Percentiles rank a stretch among this genome's conserved stretches.
phyloP scores from a whole-genome alignment of 2,797 vertebrate species.

The Steatocranus sp. region DNA sequence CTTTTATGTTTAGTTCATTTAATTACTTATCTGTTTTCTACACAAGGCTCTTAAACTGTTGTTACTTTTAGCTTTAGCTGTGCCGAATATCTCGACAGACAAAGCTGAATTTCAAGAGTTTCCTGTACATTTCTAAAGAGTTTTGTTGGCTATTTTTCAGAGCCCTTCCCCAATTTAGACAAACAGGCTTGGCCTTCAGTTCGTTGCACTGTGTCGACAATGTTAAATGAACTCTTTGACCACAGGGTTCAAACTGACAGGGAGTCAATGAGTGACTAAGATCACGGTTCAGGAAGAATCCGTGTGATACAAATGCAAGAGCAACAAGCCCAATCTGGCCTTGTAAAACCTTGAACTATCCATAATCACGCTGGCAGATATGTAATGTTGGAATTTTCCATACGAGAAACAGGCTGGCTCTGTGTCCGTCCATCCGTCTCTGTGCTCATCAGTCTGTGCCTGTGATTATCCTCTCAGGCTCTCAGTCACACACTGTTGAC shows the following conservation, averaged over 20 bases:
- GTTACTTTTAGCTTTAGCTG: not conserved
- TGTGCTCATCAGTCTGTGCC: conserved; percentile 30
- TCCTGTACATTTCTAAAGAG: conserved; percentile 7
- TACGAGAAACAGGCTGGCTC: conserved; percentile 30
- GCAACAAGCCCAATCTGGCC: conserved; percentile 18
- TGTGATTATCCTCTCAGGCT: conserved; percentile 58
- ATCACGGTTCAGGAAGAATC: conserved; percentile 29
- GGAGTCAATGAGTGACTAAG: conserved; percentile 50
- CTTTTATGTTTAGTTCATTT: conserved; percentile 57
- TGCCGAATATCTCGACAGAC: not conserved
- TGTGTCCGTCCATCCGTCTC: conserved; percentile 44
- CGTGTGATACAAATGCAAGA: conserved; percentile 41
- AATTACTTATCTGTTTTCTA: conserved; percentile 49
- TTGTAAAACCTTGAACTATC: conserved; percentile 33
- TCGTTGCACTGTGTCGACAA: conserved; percentile 19
- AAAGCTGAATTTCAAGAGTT: not conserved
- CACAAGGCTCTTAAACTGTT: conserved; percentile 17
- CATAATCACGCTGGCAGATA: conserved; percentile 46
- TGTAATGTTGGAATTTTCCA: conserved; percentile 61
- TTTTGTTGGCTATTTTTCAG: not conserved
- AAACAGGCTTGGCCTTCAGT: conserved; percentile 16
- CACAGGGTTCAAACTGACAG: conserved; percentile 27
- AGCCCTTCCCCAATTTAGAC: not conserved
- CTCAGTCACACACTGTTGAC: conserved; percentile 53
- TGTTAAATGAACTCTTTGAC: conserved; percentile 43